Conservation (phyloP, 2,113 vertebrate genomes). For the Chroicocephalus ridibundus region DNA sequence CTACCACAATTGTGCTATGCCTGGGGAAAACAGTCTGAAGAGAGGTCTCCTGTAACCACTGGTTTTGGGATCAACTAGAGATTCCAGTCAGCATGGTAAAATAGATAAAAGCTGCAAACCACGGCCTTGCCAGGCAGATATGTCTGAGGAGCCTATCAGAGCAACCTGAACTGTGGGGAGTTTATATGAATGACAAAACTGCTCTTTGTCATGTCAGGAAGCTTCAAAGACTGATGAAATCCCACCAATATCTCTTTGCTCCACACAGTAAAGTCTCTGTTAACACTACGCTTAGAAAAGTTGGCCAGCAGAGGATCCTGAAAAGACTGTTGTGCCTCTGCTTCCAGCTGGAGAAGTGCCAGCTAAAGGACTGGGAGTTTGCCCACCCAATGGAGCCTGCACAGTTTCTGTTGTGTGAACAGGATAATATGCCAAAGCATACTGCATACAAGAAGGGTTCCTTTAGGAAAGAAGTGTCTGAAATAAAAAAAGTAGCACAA, state of each 20-base stretch:
- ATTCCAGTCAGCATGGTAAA: neutral
- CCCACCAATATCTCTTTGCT: neutral
- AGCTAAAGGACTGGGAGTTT: neutral
- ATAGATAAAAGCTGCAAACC: neutral
- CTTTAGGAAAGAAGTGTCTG: neutral
- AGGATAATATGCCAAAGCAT: neutral
- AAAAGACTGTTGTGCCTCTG: neutral
- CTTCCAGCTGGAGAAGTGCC: neutral
- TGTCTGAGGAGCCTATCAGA: neutral
- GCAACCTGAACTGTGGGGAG: neutral
- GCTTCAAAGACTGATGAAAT: neutral
- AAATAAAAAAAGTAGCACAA: neutral
- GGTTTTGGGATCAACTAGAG: neutral
- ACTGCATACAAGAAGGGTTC: neutral
- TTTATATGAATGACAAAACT: neutral
- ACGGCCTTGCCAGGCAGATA: neutral
- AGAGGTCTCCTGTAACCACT: neutral
- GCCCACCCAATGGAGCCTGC: neutral
- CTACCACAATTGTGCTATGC: neutral
- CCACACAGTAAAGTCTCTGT: neutral
- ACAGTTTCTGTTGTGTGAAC: neutral
- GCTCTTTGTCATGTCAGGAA: neutral
- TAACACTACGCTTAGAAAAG: neutral
- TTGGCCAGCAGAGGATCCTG: neutral
- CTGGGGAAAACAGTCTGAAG: neutral